These are phyloP conservation scores for Trinorchestia longiramus DNA, from an alignment of 1,140 invertebrate species.

Conservation along the genomic window DNA sequence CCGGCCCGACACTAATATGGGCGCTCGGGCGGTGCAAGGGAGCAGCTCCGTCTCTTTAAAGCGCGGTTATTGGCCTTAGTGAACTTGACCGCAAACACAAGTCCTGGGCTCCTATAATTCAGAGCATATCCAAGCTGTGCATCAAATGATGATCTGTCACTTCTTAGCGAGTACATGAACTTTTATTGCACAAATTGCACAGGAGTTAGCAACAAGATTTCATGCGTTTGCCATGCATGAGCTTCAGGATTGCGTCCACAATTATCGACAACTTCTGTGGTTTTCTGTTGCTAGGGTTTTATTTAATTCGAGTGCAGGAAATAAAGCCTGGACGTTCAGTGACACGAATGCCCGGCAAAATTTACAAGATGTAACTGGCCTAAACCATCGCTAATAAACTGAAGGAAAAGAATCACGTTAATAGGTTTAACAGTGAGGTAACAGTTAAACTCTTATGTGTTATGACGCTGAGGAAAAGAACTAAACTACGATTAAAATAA, in stretches of 20 bases:
- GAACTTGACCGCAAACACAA: background rate
- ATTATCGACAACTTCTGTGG: background rate
- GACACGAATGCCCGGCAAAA: too few relatives aligned
- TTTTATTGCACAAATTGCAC: too few relatives aligned
- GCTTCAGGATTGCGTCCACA: background rate
- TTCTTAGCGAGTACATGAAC: too few relatives aligned
- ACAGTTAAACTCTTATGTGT: too few relatives aligned
- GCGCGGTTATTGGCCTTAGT: background rate
- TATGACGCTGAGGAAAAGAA: too few relatives aligned
- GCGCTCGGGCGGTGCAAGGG: background rate
- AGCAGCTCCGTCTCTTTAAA: conserved; percentile 17
- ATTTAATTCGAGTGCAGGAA: background rate
- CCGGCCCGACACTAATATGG: background rate
- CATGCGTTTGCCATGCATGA: background rate
- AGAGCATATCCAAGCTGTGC: too few relatives aligned
- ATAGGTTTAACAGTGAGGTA: too few relatives aligned
- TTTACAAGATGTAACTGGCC: too few relatives aligned
- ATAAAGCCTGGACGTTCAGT: background rate
- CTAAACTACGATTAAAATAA: too few relatives aligned
- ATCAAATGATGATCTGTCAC: too few relatives aligned
- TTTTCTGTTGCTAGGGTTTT: background rate
- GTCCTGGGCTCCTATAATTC: background rate
- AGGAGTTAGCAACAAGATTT: background rate
- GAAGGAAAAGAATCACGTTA: too few relatives aligned
- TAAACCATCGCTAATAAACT: too few relatives aligned